Conservation (phyloP, 2,797 vertebrate species). For the Sylvia borin region DNA sequence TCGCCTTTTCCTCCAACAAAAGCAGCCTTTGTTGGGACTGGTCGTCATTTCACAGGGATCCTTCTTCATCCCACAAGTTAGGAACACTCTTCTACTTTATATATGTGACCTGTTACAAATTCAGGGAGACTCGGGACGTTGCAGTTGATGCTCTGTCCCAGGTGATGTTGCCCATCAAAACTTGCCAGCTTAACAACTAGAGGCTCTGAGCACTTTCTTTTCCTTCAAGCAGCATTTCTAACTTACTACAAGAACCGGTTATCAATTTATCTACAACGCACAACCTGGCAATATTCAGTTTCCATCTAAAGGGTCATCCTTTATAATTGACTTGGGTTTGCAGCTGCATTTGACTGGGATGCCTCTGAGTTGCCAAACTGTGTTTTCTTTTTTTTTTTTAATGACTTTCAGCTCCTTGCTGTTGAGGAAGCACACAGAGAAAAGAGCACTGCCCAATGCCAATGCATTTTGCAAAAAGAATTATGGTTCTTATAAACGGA, state of each 20-base stretch:
- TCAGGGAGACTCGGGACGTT: background rate
- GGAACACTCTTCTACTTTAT: slow-evolving; percentile 24
- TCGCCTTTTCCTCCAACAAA: slow-evolving; percentile 74
- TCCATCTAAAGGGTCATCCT: background rate
- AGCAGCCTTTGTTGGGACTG: slow-evolving; percentile 69
- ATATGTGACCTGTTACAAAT: background rate
- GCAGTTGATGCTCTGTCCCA: slow-evolving; percentile 12
- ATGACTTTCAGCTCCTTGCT: background rate
- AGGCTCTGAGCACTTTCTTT: background rate
- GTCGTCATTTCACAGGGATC: slow-evolving; percentile 34
- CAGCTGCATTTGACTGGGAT: background rate
- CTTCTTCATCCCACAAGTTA: slow-evolving; percentile 47
- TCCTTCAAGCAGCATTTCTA: background rate
- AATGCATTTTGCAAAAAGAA: slow-evolving; percentile 16
- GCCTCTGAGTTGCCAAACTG: background rate
- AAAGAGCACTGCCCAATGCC: background rate
- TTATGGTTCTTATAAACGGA: slow-evolving; percentile 47
- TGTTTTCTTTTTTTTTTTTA: background rate
- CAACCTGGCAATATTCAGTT: background rate
- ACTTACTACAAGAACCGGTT: background rate
- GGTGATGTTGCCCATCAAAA: background rate
- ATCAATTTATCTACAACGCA: background rate
- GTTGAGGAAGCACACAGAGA: background rate
- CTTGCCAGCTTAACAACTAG: slow-evolving; percentile 4
- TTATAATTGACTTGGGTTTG: background rate